These are phyloP conservation scores for Accipiter virgatus DNA, from an alignment of 2,113 vertebrate genomes.

Conservation along the genomic window DNA sequence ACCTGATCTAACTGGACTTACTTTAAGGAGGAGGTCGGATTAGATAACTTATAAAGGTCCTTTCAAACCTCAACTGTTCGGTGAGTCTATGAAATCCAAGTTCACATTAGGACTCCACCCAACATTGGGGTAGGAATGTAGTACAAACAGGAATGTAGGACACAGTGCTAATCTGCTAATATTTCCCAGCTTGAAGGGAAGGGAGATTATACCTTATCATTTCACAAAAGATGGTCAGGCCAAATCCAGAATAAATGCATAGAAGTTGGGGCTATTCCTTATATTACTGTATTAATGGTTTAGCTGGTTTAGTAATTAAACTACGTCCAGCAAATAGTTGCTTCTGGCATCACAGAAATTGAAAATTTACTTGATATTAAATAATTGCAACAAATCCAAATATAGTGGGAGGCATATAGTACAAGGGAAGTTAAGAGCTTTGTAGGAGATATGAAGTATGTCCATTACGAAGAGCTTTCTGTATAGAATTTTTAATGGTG, in stretches of 20 bases:
- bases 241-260: neutral
- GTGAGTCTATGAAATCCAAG: neutral
- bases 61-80: neutral
- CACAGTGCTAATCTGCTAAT: neutral
- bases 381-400: conserved; percentile 26
- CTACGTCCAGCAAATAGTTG: neutral
- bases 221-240: neutral
- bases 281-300: neutral
- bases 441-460: neutral
- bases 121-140: neutral
- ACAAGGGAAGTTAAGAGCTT: neutral
- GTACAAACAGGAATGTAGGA: neutral
- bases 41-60: neutral
- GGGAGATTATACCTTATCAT: neutral
- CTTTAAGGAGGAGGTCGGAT: neutral
- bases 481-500: conserved; percentile 14
- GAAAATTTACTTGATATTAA: neutral
- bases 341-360: neutral
- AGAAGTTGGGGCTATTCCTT: neutral
- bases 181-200: neutral
- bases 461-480: neutral
- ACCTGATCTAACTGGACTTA: neutral
- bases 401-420: neutral
- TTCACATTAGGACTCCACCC: neutral
- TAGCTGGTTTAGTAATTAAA: neutral